Evolutionary conservation across 2,113 vertebrate genomes (phyloP), one percentile per base, ranked within the genome.

Genomic region (Microtus pennsylvanicus): DNA sequence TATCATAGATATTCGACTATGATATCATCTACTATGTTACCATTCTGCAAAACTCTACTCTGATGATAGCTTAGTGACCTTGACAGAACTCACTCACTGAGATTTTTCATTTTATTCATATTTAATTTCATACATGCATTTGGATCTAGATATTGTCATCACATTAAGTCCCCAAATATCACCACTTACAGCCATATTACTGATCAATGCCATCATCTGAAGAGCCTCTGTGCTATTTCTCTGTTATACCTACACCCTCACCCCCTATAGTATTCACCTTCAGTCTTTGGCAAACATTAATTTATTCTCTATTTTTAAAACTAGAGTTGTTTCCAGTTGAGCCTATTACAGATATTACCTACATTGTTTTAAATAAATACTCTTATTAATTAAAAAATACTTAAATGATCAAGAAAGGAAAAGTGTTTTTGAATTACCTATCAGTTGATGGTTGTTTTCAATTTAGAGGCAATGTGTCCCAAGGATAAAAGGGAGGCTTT

Each of bases 401-500:
- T 82, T 91, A 82, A 75, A 80, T 94, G 50, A 33, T 91, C 87
- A 78, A 87, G 78, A 96, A 93, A 70, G 45, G 95, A 77, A 5
- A 70, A 47, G 75, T 96, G 47, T 58, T 77, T 83, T 74, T 65
- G 0, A 87, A 67, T 52, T 17, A 26, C 30, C 19, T 83, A 72
- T 67, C 33, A 81, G 33, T 72, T 45, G 87, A 72, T 88, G 38
- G 14, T 65, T 78, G 38, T 95, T 96, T 96, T 95, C 63, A 88
- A 21, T 88, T 95, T 80, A 87, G 63, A 87, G 50, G 74, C 85
- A 81, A 90, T 21, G 17, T 38, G 11, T 45, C 58, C 52, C 33
- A 72, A 61, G 42, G 65, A 61, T 96, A 83, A 91, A 26, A 83
- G 69, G 30, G 65, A 42, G 16, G 70, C n/a, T 93, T 86, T 86